phyloP scores from a whole-genome alignment of 2,797 vertebrate species.

The Triplophysa bombifrons region DNA sequence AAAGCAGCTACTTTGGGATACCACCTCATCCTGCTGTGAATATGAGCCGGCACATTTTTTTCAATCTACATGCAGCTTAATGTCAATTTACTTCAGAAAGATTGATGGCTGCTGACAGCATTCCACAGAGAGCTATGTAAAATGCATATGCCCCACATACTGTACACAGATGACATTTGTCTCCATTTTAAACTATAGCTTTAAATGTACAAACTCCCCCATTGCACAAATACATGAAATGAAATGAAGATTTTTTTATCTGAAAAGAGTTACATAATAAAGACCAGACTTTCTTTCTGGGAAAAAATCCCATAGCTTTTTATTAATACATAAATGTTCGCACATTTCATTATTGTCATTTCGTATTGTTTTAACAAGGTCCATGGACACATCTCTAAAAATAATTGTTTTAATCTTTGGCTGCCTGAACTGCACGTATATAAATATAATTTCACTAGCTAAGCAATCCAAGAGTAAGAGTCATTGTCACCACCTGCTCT shows the following conservation, averaged over 20 bases:
- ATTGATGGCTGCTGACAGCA: not conserved
- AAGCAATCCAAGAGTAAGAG: slow-evolving; percentile 36
- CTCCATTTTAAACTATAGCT: not conserved
- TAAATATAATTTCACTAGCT: slow-evolving; percentile 37
- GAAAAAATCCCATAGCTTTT: slow-evolving; percentile 6
- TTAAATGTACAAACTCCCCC: not conserved
- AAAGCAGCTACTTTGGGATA: slow-evolving; percentile 8
- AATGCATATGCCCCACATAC: not conserved
- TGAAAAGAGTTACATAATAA: not conserved
- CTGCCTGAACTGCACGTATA: not conserved
- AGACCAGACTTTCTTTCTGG: slow-evolving; percentile 11
- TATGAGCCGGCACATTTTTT: not conserved
- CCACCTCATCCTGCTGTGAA: slow-evolving; percentile 16
- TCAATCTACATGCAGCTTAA: not conserved
- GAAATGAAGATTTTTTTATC: not conserved
- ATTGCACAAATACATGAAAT: not conserved
- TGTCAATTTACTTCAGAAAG: not conserved
- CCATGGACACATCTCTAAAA: slow-evolving; percentile 24
- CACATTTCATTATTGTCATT: slow-evolving; percentile 30
- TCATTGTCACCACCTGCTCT: slow-evolving; percentile 48
- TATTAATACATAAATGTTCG: slow-evolving; percentile 17
- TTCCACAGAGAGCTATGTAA: not conserved
- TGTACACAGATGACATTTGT: not conserved
- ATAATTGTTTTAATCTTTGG: slow-evolving; percentile 25
- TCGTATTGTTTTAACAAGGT: slow-evolving; percentile 31